Conservation (phyloP, 2,888 invertebrate species). For the Lamellibrachia columna region DNA sequence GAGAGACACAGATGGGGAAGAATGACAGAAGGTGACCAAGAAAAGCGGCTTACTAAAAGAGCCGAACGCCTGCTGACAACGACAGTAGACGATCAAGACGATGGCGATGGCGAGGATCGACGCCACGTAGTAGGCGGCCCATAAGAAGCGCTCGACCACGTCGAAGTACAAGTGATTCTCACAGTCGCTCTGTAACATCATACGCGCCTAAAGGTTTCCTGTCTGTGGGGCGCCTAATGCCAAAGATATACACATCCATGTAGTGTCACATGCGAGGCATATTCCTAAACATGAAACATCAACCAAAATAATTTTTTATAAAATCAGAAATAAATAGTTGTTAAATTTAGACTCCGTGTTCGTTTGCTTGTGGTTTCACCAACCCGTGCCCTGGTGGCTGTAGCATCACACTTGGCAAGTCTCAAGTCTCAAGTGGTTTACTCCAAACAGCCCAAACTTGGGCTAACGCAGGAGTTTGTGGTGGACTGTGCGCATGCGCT, state of each 20-base stretch:
- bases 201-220: not conserved
- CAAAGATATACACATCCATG: not conserved
- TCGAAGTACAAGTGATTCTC: not conserved
- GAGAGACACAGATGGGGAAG: too few relatives aligned
- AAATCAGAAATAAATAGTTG: not conserved
- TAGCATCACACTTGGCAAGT: too few relatives aligned
- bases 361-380: too few relatives aligned
- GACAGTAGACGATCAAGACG: not conserved
- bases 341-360: too few relatives aligned
- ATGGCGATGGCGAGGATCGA: not conserved
- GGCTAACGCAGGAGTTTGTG: too few relatives aligned
- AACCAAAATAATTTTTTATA: not conserved
- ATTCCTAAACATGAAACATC: not conserved
- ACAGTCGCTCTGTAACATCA: not conserved
- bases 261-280: not conserved
- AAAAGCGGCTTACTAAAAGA: not conserved
- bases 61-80: not conserved
- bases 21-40: not conserved
- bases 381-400: too few relatives aligned
- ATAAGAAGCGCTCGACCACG: conserved; percentile 2
- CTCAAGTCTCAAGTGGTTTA: too few relatives aligned
- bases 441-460: too few relatives aligned
- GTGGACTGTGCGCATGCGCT: too few relatives aligned
- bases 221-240: not conserved
- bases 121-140: not conserved